Percentiles rank a stretch among this genome's conserved stretches.
Evolutionary conservation across 2,113 vertebrate genomes (phyloP).

Genomic region (Pithys albifrons): DNA sequence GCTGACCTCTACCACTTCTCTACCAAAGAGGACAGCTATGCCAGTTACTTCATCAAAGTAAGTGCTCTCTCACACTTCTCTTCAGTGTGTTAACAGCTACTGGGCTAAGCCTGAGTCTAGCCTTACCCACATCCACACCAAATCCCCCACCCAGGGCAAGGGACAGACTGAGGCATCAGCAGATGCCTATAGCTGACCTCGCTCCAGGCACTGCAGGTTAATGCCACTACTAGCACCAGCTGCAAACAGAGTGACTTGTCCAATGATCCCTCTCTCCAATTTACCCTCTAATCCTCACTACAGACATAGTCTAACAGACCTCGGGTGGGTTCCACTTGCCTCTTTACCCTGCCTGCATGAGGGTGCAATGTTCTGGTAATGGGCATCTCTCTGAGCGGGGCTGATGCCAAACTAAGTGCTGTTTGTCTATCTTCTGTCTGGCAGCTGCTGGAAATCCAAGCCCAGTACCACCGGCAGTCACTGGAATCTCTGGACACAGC

Average conservation of each 20-base stretch:
- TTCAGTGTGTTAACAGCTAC: rapidly evolving
- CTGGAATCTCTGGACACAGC: constrained; percentile 82
- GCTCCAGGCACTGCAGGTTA: neutral
- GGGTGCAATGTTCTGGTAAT: neutral
- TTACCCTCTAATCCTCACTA: neutral
- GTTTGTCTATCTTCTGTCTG: neutral
- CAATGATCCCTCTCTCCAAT: neutral
- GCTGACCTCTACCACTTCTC: constrained; percentile 96
- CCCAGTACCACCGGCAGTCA: constrained; percentile 89
- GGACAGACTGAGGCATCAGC: neutral
- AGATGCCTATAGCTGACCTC: neutral
- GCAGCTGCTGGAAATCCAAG: constrained; percentile 93
- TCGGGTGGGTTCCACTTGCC: neutral
- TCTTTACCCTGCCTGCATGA: neutral
- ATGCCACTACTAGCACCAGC: neutral
- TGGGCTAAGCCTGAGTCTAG: neutral
- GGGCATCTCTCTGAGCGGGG: neutral
- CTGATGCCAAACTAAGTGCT: neutral
- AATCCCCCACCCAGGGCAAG: neutral
- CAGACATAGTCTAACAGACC: neutral
- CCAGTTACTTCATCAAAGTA: constrained; percentile 91
- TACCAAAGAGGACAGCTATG: constrained; percentile 92
- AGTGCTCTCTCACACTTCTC: constrained; percentile 45
- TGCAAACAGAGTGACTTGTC: neutral
- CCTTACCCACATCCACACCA: neutral